A percentile compares a stretch with the other conserved stretches of the same genome.
phyloP scores from a whole-genome alignment of 1,140 invertebrate species.

The Halesus radiatus region DNA sequence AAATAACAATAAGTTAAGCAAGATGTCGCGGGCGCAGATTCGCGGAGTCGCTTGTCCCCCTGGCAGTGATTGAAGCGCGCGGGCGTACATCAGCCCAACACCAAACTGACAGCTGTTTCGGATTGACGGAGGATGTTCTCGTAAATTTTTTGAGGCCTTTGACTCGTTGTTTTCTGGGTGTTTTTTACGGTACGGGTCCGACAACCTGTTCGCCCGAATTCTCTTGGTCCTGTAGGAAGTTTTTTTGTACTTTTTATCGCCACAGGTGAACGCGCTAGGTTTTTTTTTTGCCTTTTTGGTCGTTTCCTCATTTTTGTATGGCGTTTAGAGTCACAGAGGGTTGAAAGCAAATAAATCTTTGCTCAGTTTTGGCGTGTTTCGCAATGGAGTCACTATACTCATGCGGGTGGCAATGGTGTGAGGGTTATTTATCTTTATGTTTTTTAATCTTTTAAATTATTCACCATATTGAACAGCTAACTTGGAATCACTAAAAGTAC shows the following conservation, averaged over 20 bases:
- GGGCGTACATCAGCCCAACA: not conserved
- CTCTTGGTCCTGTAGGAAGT: constrained; percentile 29
- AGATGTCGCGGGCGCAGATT: not conserved
- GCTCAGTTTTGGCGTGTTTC: not conserved
- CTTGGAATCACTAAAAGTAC: too few species aligned
- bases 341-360: constrained; percentile 17
- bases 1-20: constrained; percentile 21
- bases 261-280: constrained; percentile 46
- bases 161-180: constrained; percentile 18
- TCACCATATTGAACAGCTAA: too few species aligned
- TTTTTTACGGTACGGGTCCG: constrained; percentile 3
- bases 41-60: not conserved
- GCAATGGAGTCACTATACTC: not conserved
- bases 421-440: not conserved
- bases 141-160: constrained; percentile 41
- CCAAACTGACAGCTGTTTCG: constrained; percentile 36
- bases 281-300: constrained; percentile 31
- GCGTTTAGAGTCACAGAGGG: constrained; percentile 28
- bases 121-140: constrained; percentile 24
- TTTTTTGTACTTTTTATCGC: constrained; percentile 44
- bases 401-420: not conserved
- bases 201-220: constrained; percentile 56
- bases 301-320: constrained; percentile 17
- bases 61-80: constrained; percentile 10
- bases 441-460: too few species aligned